A percentile compares a stretch with the other conserved stretches of the same genome.
Evolutionary conservation across 1,140 invertebrate species (phyloP).

Genomic region (Anadara kagoshimensis): DNA sequence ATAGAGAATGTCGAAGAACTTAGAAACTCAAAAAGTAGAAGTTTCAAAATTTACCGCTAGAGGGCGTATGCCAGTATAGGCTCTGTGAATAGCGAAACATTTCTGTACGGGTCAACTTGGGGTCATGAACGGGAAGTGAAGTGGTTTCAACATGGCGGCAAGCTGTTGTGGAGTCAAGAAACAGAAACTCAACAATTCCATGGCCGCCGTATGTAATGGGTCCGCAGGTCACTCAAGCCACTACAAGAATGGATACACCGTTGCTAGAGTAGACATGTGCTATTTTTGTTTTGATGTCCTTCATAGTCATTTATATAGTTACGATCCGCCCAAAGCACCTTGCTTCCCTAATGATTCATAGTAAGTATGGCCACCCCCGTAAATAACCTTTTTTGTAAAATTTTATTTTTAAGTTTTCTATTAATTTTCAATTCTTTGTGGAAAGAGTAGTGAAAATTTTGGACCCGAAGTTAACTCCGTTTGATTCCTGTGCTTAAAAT

Average conservation of each 20-base stretch:
- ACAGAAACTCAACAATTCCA: slow-evolving; percentile 88
- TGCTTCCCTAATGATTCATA: slow-evolving; percentile 93
- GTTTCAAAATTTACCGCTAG: no score
- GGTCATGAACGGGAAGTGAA: neutral
- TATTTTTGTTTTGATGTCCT: slow-evolving; percentile 99
- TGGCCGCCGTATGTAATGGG: slow-evolving; percentile 74
- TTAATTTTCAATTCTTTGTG: no score
- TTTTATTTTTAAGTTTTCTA: no score
- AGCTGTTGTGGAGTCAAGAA: slow-evolving; percentile 92
- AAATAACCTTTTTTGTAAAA: no score
- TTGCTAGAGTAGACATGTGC: slow-evolving; percentile 96
- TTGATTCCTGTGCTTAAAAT: no score
- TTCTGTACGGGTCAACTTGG: no score
- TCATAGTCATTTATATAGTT: slow-evolving; percentile 92
- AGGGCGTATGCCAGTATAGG: no score
- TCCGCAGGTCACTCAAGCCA: slow-evolving; percentile 77
- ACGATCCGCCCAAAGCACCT: slow-evolving; percentile 91
- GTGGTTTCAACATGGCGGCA: slow-evolving; percentile 81
- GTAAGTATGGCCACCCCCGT: slow-evolving; percentile 81
- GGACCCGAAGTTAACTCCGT: no score
- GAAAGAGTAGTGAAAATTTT: no score
- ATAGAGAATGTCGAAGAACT: no score
- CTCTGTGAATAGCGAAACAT: no score
- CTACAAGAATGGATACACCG: slow-evolving; percentile 75
- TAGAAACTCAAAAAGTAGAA: no score